Base-by-base conservation (phyloP, 1,140 invertebrate species). In the Lerema accius region DNA sequence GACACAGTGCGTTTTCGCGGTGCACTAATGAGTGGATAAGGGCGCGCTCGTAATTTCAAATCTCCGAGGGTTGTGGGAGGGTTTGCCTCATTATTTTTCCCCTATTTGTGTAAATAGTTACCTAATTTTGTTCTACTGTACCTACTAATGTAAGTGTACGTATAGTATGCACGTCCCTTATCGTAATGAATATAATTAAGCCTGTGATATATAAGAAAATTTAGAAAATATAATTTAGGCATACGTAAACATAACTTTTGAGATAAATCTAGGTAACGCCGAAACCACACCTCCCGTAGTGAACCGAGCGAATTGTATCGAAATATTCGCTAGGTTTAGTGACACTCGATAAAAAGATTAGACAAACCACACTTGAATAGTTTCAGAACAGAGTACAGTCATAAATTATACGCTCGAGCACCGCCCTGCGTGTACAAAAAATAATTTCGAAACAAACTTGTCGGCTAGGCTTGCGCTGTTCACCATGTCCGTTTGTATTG, bases 31-130 rank as follows among this genome's bases (percentile, higher is more conserved):
- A 81, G 72, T 78, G 78, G 70, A 82, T 69, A 75, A 84, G 68
- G 70, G 60, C 64, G 75, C 72, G 71, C 69, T 71, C 69, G 82
- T 84, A 86, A 86, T 86, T 84, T 84, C 71, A 82, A 89, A 86
- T 90, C 84, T 90, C 85, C 77, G 81, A 88, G 86, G 87, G 86
- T 89, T 89, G 84, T 90, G 86, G 81, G 83, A 86, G 80, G 83
- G 84, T 84, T 81, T 71, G 71, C 84, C 86, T 86, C 86, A 87
- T 89, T 90, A 87, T 90, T 89, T 87, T 89, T 81, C 80, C 85
- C 84, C 84, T 85, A 80, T 89, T 87, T 82, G 80, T 90, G 87
- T 90, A 89, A 89, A 90, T 90, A 90, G 87, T 90, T 87, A 89
- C 82, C 82, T 84, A 83, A 90, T 88, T 86, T 86, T 73, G 65